Evolutionary conservation across 2,888 invertebrate species (phyloP), one percentile per base, ranked within the genome.

Genomic region (Halictus quadricinctus): DNA sequence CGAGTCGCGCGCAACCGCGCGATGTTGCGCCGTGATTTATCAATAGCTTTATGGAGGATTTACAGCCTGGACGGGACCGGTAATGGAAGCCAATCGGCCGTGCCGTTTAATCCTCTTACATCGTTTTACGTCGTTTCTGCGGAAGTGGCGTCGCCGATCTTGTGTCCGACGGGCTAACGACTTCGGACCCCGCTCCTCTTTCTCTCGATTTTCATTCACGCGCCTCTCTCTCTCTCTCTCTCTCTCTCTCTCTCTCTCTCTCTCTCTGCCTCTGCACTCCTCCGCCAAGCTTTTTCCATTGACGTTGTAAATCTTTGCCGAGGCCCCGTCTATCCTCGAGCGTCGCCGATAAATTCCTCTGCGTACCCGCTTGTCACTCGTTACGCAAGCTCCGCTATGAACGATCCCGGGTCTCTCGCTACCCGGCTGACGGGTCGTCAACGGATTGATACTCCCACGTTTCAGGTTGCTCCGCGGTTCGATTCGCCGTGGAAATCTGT

Each of bases 31-130:
- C 4, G 80, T 88, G 86, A 90, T 90, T 90, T 90, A 90, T 90
- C 91, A 89, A 89, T 87, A 88, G 90, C 83, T 87, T 87, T 89
- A 80, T 72, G 89, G 78, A 81, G 87, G 90, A 90, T 90, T 89
- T 90, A 89, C 90, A 88, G 54, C 74, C 76, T 15, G 83, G 80
- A 88, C 86, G 84, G 88, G 77, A 85, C 84, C 86, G 88, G 89
- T 89, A 90, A 90, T 90, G 89, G 89, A 86, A 90, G 87, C 85
- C 90, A 89, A 90, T 90, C 89, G 90, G 79, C 84, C 84, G 79
- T 72, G 87, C 87, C 87, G 86, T 88, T 70, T 90, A 90, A 90
- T 90, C 90, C 90, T 90, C 90, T 90, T 90, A 90, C 88, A 88
- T 85, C 88, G 90, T 83, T 90, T 86, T 84, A 84, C 87, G 80